A percentile compares a stretch with the other conserved stretches of the same genome.
phyloP scores from a whole-genome alignment of 2,797 vertebrate genomes.

The Loriculus beryllinus region DNA sequence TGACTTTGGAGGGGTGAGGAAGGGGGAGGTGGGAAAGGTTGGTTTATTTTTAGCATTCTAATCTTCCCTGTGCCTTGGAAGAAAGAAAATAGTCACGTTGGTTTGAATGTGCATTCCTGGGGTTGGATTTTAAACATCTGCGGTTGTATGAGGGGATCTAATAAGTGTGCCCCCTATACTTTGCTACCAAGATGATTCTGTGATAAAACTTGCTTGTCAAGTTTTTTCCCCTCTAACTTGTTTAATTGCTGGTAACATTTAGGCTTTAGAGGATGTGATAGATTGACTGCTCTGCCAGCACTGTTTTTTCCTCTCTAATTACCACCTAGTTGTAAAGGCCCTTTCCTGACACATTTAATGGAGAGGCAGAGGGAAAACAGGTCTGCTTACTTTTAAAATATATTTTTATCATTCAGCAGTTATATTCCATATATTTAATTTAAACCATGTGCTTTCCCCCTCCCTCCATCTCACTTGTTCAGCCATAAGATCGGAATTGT shows the following conservation, averaged over 20 bases:
- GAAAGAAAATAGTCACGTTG: conserved; percentile 6
- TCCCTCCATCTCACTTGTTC: not conserved
- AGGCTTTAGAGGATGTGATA: conserved; percentile 11
- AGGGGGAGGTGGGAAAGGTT: conserved; percentile 49
- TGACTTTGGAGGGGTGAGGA: conserved; percentile 61
- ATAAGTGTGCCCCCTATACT: not conserved
- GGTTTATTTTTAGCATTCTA: conserved; percentile 66
- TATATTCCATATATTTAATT: conserved; percentile 38
- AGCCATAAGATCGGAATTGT: not conserved
- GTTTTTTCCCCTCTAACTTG: not conserved
- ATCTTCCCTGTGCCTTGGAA: conserved; percentile 13
- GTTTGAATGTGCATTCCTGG: not conserved
- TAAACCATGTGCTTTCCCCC: conserved; percentile 10
- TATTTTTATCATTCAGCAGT: conserved; percentile 28
- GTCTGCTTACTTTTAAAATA: conserved; percentile 48
- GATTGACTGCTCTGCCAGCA: conserved; percentile 31
- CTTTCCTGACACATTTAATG: conserved; percentile 55
- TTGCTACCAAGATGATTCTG: not conserved
- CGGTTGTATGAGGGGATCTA: not conserved
- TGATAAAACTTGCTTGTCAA: conserved; percentile 41
- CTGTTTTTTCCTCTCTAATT: conserved; percentile 61
- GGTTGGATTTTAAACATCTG: conserved; percentile 20
- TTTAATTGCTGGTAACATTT: conserved; percentile 46
- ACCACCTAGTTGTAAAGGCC: conserved; percentile 54
- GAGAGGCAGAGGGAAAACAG: conserved; percentile 37